These are phyloP conservation scores for Platichthys stellatus DNA, from an alignment of 2,113 vertebrate genomes.

Conservation along the genomic window DNA sequence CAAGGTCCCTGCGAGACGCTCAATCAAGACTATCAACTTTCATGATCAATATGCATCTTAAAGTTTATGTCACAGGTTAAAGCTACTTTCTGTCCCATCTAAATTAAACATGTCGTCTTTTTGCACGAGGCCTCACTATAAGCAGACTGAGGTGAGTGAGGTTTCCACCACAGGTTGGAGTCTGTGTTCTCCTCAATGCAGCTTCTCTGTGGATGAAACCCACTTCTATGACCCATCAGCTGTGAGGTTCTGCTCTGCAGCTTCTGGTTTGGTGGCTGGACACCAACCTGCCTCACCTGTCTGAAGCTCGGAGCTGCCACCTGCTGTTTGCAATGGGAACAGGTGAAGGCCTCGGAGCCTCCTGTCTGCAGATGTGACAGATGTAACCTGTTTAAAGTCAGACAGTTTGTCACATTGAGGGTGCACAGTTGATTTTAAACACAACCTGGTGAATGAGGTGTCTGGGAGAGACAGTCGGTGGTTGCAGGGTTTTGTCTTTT, in stretches of 20 bases:
- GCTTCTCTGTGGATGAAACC: background rate
- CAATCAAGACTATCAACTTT: too few relatives aligned
- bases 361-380: background rate
- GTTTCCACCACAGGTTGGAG: background rate
- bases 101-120: background rate
- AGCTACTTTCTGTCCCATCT: background rate
- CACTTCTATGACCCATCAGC: background rate
- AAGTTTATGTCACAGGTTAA: too few relatives aligned
- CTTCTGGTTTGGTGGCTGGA: background rate
- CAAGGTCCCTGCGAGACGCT: too few relatives aligned
- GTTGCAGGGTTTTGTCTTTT: background rate
- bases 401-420: background rate
- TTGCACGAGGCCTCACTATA: too few relatives aligned
- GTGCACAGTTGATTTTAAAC: too few relatives aligned
- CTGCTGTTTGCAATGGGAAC: slow-evolving; percentile 75
- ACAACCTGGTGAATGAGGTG: background rate
- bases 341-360: slow-evolving; percentile 29
- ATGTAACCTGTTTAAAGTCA: background rate
- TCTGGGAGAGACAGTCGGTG: background rate
- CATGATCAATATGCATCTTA: too few relatives aligned
- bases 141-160: background rate
- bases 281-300: slow-evolving; percentile 56
- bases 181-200: background rate
- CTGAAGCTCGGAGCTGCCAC: slow-evolving; percentile 77
- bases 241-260: background rate